These are phyloP conservation scores for Meloidogyne chitwoodi DNA, from an alignment of 1,140 invertebrate genomes.

Conservation along the genomic window DNA sequence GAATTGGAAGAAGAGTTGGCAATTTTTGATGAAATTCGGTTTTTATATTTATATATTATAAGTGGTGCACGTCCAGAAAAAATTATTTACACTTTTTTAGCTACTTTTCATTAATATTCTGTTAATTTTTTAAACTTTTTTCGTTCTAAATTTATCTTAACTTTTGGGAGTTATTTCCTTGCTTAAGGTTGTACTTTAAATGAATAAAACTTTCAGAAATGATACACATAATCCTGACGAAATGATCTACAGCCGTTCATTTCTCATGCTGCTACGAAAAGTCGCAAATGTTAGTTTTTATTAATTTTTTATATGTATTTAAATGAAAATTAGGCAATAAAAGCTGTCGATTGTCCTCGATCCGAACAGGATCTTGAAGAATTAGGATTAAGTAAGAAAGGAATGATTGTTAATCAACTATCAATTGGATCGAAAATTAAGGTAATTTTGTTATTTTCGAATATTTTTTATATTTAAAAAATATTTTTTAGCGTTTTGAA, in stretches of 20 bases:
- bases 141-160: too few relatives aligned
- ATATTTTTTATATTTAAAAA: background rate
- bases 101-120: too few relatives aligned
- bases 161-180: too few relatives aligned
- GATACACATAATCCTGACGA: slow-evolving; percentile 8
- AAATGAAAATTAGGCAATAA: slow-evolving; percentile 9
- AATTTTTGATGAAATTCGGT: background rate
- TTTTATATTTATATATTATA: background rate
- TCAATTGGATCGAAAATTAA: slow-evolving; percentile 2
- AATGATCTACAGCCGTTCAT: slow-evolving; percentile 18
- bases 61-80: too few relatives aligned
- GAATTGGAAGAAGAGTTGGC: slow-evolving; percentile 9
- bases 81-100: too few relatives aligned
- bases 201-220: background rate
- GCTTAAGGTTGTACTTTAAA: background rate
- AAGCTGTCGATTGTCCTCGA: slow-evolving; percentile 21
- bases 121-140: background rate
- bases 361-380: slow-evolving; percentile 22
- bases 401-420: slow-evolving; percentile 12
- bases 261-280: slow-evolving; percentile 22
- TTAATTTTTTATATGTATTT: background rate
- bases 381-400: slow-evolving; percentile 12
- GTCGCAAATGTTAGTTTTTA: background rate
- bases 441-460: background rate
- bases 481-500: background rate